Evolutionary conservation across 2,797 vertebrate genomes (phyloP).

Genomic region (Aulostomus chinensis): DNA sequence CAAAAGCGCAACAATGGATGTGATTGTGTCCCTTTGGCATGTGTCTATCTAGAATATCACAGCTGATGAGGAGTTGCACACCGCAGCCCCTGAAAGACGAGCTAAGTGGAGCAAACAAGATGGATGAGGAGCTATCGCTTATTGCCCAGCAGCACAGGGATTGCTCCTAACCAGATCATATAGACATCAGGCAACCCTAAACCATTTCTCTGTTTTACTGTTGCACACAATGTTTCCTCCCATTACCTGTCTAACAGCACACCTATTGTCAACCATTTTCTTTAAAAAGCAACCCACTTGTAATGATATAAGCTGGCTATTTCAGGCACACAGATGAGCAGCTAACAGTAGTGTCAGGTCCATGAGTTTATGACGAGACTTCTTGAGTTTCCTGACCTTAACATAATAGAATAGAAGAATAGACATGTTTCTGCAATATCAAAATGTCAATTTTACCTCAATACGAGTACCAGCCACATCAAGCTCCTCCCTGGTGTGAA

Average conservation of each 20-base stretch:
- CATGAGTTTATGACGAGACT: background rate
- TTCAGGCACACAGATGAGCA: conserved; percentile 18
- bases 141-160: conserved; percentile 49
- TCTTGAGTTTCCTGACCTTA: conserved; percentile 21
- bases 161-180: conserved; percentile 31
- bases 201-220: conserved; percentile 32
- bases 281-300: conserved; percentile 33
- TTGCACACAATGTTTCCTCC: conserved; percentile 28
- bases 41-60: conserved; percentile 46
- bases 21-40: conserved; percentile 51
- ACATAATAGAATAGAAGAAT: conserved; percentile 9
- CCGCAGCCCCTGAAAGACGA: conserved; percentile 56
- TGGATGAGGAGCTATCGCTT: conserved; percentile 42
- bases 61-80: conserved; percentile 22
- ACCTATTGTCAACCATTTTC: conserved; percentile 43
- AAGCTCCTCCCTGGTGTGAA: too few species aligned
- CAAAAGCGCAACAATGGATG: conserved; percentile 57
- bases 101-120: conserved; percentile 60
- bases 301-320: conserved; percentile 32
- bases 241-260: conserved; percentile 21
- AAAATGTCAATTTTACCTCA: too few species aligned
- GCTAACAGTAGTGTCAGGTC: conserved; percentile 13
- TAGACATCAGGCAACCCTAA: conserved; percentile 40
- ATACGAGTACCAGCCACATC: too few species aligned
- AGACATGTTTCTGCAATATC: background rate